Conservation (phyloP, 64 coral and sea anemone species). For the Catalaphyllia jardinei region DNA sequence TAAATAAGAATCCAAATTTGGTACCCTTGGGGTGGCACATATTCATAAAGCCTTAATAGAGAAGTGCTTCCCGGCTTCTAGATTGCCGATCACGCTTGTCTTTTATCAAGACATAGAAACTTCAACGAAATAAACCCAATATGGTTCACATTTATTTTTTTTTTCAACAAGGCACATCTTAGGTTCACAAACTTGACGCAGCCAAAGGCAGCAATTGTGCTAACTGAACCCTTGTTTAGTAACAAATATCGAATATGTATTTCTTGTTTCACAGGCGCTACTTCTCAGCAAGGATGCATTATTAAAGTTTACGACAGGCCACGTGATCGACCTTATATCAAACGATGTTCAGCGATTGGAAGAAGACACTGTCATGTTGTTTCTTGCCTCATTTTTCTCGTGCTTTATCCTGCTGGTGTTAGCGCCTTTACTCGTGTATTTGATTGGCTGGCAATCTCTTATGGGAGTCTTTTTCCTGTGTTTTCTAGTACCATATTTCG, state of each 20-base stretch:
- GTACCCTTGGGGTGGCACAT: too few relatives aligned
- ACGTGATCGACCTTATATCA: background rate
- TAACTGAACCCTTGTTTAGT: background rate
- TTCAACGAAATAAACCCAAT: too few relatives aligned
- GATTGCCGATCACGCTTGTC: too few relatives aligned
- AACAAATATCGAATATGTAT: background rate
- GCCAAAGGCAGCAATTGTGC: too few relatives aligned
- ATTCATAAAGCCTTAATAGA: too few relatives aligned
- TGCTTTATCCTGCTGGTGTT: background rate
- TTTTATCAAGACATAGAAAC: too few relatives aligned
- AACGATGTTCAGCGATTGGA: background rate
- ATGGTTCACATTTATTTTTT: too few relatives aligned
- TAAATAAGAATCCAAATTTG: too few relatives aligned
- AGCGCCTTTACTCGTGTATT: background rate
- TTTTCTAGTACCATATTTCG: background rate
- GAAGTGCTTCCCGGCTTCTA: too few relatives aligned
- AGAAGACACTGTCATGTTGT: background rate
- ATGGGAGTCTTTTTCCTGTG: conserved; percentile 7
- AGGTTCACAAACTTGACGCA: too few relatives aligned
- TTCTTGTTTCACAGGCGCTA: background rate
- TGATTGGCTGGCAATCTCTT: background rate
- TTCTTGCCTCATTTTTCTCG: background rate
- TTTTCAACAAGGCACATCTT: too few relatives aligned
- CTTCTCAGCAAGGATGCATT: background rate
- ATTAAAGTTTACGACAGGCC: background rate